Conservation (phyloP, 2,797 vertebrate genomes). For the Emydoidea blandingii region DNA sequence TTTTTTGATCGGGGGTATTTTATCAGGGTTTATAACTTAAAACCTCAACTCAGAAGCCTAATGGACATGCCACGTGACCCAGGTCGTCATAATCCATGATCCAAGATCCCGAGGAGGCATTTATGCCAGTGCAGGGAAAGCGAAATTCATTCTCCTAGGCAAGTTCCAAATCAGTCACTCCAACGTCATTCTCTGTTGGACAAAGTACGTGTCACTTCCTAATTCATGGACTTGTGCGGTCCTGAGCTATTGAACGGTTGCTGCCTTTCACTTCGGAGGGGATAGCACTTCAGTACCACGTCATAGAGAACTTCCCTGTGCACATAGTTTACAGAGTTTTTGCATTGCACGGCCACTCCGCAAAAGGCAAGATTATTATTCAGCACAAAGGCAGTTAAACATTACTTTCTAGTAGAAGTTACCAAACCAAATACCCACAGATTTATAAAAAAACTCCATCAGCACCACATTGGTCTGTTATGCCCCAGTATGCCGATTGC, state of each 20-base stretch:
- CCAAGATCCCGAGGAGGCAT: neutral
- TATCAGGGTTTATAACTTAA: neutral
- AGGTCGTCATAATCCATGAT: neutral
- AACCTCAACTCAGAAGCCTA: neutral
- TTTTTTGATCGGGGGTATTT: neutral
- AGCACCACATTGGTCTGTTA: too few species aligned
- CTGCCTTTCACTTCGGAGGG: neutral
- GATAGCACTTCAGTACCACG: neutral
- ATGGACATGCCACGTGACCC: neutral
- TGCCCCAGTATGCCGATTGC: neutral
- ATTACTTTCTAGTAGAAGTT: neutral
- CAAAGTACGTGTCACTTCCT: neutral
- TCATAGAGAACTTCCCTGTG: neutral
- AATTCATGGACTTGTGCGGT: neutral
- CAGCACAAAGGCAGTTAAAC: neutral
- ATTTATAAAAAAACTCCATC: neutral
- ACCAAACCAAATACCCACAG: neutral
- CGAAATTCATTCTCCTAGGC: neutral
- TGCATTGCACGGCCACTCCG: neutral
- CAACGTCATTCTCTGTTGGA: too few species aligned
- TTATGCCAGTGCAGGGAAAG: neutral
- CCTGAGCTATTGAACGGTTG: neutral
- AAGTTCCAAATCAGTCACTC: neutral
- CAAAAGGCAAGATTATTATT: neutral
- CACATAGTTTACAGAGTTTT: neutral